These are phyloP conservation scores for Dascyllus trimaculatus DNA, from an alignment of 2,113 vertebrate species.

Conservation along the genomic window DNA sequence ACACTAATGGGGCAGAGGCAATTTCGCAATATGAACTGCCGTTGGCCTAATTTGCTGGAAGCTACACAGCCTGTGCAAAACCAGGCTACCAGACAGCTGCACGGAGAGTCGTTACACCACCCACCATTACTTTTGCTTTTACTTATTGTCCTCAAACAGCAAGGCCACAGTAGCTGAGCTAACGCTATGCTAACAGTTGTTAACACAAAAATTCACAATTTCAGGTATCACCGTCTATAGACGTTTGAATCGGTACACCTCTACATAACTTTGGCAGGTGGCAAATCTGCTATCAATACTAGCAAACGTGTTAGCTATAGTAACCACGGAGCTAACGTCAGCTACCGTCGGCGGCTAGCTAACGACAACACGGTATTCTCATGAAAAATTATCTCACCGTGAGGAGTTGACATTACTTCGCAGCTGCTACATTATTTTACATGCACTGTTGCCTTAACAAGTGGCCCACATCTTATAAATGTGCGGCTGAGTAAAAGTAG, in stretches of 20 bases:
- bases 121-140: constrained; percentile 15
- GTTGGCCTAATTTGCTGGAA: not conserved
- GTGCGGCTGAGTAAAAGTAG: not conserved
- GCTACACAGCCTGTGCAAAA: not conserved
- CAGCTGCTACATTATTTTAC: constrained; percentile 42
- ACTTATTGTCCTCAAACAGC: not conserved
- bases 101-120: not conserved
- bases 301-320: constrained; percentile 30
- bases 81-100: not conserved
- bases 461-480: not conserved
- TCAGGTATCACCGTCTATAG: not conserved
- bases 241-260: not conserved
- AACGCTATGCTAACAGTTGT: accelerated
- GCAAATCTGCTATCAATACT: not conserved
- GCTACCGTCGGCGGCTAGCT: constrained; percentile 19
- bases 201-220: not conserved
- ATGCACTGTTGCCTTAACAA: not conserved
- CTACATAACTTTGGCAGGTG: not conserved
- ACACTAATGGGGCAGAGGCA: too few relatives aligned
- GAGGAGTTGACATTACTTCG: constrained; percentile 48
- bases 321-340: constrained; percentile 32
- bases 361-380: constrained; percentile 11
- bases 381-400: constrained; percentile 52
- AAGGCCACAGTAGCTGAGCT: not conserved
- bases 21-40: not conserved